Percentiles rank a stretch among this genome's conserved stretches.
Evolutionary conservation across 2,113 vertebrate genomes (phyloP).

Genomic region (Tetrax tetrax): DNA sequence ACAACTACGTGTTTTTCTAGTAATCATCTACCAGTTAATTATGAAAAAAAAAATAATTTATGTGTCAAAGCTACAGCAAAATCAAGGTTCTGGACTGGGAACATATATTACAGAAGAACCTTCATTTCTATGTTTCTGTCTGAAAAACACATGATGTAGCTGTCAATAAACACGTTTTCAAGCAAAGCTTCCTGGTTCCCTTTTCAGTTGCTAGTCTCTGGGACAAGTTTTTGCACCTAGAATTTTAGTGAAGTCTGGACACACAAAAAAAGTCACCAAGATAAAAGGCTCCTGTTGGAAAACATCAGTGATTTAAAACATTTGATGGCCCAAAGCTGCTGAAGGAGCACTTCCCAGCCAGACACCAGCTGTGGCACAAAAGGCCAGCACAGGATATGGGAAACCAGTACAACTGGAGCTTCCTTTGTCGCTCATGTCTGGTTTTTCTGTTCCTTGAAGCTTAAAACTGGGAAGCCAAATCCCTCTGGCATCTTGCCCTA

Average conservation of each 20-base stretch:
- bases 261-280: background rate
- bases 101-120: background rate
- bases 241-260: background rate
- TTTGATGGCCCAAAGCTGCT: background rate
- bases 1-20: background rate
- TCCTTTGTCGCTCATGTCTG: background rate
- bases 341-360: background rate
- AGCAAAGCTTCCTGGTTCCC: background rate
- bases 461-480: background rate
- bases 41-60: background rate
- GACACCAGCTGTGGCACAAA: background rate
- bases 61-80: background rate
- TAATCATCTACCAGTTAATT: background rate
- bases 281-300: background rate
- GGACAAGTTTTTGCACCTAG: background rate
- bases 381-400: background rate
- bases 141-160: fast-evolving
- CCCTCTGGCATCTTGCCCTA: background rate
- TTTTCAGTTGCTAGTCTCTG: background rate
- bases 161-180: background rate
- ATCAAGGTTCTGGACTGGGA: background rate
- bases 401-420: background rate
- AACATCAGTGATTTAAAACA: fast-evolving
- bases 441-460: background rate
- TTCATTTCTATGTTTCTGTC: background rate